Base-by-base conservation (phyloP, 2,888 invertebrate species). In the Scaptomyza flava region DNA sequence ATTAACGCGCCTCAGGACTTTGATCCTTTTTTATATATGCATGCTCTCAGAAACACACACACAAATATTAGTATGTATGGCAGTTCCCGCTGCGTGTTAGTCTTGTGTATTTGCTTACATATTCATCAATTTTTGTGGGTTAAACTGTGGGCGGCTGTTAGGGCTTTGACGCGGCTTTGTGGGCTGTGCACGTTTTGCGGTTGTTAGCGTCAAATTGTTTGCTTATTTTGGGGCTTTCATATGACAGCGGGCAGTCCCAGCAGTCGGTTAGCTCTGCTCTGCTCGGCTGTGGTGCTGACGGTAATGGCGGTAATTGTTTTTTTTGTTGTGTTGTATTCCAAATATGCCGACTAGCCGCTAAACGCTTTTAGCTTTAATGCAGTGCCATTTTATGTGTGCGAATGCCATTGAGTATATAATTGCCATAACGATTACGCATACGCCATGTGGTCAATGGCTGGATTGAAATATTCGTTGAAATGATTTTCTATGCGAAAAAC, bases 291-390 rank as follows among this genome's bases (percentile, higher is more conserved):
- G 38, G 14, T 38, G 14, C 36, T n/a, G 36, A n/a, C 14, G 38
- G 3, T 17, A 3, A 1, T 41, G 17, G 8, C 9, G 17, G 54
- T 65, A 80, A 74, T 65, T 82, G 81, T 67, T 69, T 68, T 62
- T 27, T 27, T 27, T 5, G 2, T 31, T 36, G n/a, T n/a, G 0
- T 36, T 50, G 42, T 9, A 9, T 41, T 9, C 17, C 9, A 41
- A 41, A 17, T 9, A 41, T 17, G 41, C 17, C 52, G 57, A 67
- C 77, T 58, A 43, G 71, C 81, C 69, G 71, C 86, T 83, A 83
- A 86, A 86, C 78, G 86, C 81, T 82, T 86, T 82, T 77, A 82
- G 86, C 75, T 77, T 77, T 85, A 85, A 81, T 81, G 81, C 83
- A 81, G 53, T 77, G 53, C 74, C 82, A 69, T 79, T 85, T 85